Evolutionary conservation across 2,113 vertebrate species (phyloP), one percentile per base, ranked within the genome.

Genomic region (Pelodiscus sinensis): DNA sequence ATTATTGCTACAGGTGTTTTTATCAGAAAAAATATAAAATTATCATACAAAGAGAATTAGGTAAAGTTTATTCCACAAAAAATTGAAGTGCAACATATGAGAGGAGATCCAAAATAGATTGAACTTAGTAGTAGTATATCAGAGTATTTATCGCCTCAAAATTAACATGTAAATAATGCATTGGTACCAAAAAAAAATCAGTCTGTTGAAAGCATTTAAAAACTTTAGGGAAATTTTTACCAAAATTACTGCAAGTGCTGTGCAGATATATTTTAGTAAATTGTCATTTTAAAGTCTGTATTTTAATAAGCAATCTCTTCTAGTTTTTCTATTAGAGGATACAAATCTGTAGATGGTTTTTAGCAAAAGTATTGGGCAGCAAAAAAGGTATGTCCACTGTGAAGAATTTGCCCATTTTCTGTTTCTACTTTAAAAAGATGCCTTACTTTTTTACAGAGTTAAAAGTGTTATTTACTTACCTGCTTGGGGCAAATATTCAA

Each of bases 101-200:
- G 56, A n/a, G 56, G 65, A 77, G 9, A 19, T 29, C 68, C 71
- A 81, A 86, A 96, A 81, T 54, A 86, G 22, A 14, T 27, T 82
- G 57, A 21, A 60, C 44, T 27, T 79, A 94, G 87, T 92, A 95
- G 89, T 92, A 94, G 78, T 78, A 88, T 16, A 91, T 65, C 89
- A 56, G 89, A 82, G 55, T 85, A 81, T 22, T 94, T 58, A 90
- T 77, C 35, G 83, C 83, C 1, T 15, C 87, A 81, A 89, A 95
- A 96, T 85, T 90, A 96, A 95, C 94, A 51, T 94, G 88, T 94
- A 89, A 78, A 90, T 93, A 89, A 87, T 88, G 84, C 44, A 89
- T 44, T 77, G 57, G 81, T 82, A 95, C 31, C 31, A 87, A 87
- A 94, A 85, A 58, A 71, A 29, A 35, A 58, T 82, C 87, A 31